Evolutionary conservation across 2,113 vertebrate species (phyloP).

Genomic region (Strix uralensis): DNA sequence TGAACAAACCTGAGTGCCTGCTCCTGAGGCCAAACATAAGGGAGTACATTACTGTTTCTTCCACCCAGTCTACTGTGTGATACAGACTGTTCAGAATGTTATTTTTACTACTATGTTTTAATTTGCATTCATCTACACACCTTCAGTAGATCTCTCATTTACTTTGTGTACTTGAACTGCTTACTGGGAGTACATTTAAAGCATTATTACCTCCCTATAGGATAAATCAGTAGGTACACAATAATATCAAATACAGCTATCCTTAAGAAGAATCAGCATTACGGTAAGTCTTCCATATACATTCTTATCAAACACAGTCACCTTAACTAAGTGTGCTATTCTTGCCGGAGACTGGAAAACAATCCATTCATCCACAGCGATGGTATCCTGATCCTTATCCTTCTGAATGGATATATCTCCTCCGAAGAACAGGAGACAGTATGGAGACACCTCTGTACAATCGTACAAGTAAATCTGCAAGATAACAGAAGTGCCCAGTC

Average conservation of each 20-base stretch:
- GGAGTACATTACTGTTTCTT: background rate
- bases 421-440: constrained; percentile 95
- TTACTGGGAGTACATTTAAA: background rate
- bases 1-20: background rate
- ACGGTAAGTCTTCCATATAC: background rate
- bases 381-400: constrained; percentile 91
- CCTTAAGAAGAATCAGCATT: background rate
- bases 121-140: background rate
- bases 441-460: constrained; percentile 97
- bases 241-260: background rate
- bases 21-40: background rate
- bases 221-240: background rate
- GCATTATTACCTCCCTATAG: background rate
- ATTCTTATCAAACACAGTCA: constrained; percentile 16
- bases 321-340: constrained; percentile 95
- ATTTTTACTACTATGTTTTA: background rate
- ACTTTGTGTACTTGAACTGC: background rate
- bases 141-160: background rate
- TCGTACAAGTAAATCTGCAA: constrained; percentile 96
- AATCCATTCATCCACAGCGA: constrained; percentile 96
- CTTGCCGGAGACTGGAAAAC: constrained; percentile 93
- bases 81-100: background rate
- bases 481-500: background rate
- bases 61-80: background rate
- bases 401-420: constrained; percentile 97